Percentiles rank a stretch among this genome's conserved stretches.
Evolutionary conservation across 2,113 vertebrate genomes (phyloP).

Genomic region (Sylvietta virens): DNA sequence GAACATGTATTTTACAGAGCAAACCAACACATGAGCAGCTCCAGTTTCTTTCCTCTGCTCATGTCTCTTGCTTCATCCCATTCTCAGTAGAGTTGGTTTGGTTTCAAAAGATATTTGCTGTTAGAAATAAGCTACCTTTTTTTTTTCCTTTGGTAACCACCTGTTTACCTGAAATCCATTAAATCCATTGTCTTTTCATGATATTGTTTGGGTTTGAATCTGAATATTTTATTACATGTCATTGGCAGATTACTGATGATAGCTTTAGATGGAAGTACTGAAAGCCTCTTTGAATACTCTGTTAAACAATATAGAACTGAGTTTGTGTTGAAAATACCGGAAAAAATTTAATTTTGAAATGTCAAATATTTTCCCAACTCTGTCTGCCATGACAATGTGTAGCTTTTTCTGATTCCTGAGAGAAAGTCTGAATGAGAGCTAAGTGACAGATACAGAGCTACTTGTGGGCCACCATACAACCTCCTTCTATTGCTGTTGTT

Average conservation of each 20-base stretch:
- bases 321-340: neutral
- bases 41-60: neutral
- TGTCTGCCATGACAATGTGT: neutral
- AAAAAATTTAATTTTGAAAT: neutral
- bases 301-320: neutral
- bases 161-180: neutral
- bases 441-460: neutral
- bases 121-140: neutral
- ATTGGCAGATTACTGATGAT: neutral
- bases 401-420: neutral
- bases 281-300: neutral
- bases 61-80: neutral
- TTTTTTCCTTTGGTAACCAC: neutral
- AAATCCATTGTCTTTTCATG: neutral
- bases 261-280: neutral
- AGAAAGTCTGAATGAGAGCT: neutral
- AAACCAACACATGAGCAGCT: neutral
- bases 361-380: neutral
- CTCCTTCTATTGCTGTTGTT: neutral
- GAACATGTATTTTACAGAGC: neutral
- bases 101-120: neutral
- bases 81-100: neutral
- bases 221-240: neutral
- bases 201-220: neutral
- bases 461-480: neutral